Conservation (phyloP, 1,140 invertebrate species). For the Eciton burchellii region DNA sequence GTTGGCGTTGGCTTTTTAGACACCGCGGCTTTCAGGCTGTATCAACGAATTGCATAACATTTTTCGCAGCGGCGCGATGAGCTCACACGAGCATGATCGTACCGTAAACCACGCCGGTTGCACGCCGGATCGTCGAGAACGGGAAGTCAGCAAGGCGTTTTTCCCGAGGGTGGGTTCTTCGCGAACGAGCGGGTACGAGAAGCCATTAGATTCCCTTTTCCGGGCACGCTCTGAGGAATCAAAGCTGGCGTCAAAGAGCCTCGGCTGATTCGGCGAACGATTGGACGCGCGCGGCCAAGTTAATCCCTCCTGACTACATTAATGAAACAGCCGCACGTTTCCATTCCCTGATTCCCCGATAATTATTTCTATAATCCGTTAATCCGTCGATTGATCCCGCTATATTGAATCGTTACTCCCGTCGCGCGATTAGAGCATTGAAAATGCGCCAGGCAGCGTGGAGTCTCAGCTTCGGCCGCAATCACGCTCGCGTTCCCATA, state of each 20-base stretch:
- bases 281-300: too few species aligned
- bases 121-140: slow-evolving; percentile 17
- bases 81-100: slow-evolving; percentile 11
- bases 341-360: neutral
- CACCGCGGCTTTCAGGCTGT: slow-evolving; percentile 45
- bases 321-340: slow-evolving; percentile 3
- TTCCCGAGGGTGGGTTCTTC: slow-evolving; percentile 17
- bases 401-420: slow-evolving; percentile 30
- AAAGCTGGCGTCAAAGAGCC: neutral
- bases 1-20: slow-evolving; percentile 56
- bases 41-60: slow-evolving; percentile 66
- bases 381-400: neutral
- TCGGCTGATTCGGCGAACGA: neutral
- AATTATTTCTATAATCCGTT: neutral
- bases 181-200: too few species aligned
- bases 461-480: neutral
- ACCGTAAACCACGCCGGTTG: neutral
- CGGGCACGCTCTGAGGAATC: neutral
- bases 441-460: neutral
- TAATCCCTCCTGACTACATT: neutral
- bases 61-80: slow-evolving; percentile 55
- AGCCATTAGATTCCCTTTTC: too few species aligned
- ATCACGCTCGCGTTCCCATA: slow-evolving; percentile 3
- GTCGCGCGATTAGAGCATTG: neutral
- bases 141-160: slow-evolving; percentile 10